phyloP scores from a whole-genome alignment of 2,888 invertebrate genomes.

The Bellardia pandia region DNA sequence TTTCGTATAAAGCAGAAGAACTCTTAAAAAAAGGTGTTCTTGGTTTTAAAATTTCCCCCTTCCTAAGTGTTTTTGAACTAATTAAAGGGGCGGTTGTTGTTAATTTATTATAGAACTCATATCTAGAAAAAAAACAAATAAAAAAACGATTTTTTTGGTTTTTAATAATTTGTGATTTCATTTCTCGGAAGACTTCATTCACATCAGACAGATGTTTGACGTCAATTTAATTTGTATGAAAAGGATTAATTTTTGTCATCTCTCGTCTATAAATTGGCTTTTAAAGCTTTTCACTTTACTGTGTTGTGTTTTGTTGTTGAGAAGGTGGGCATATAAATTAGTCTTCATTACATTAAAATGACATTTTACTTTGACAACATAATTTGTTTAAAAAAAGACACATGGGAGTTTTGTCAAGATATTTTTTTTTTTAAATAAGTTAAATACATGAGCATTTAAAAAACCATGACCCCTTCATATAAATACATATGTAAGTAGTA shows the following conservation, averaged over 20 bases:
- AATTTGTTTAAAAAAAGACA: conserved; percentile 58
- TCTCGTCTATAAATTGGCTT: conserved; percentile 70
- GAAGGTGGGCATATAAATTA: conserved; percentile 73
- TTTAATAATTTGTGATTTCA: conserved; percentile 43
- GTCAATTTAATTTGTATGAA: conserved; percentile 64
- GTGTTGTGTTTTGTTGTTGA: not conserved
- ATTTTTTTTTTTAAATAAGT: conserved; percentile 40
- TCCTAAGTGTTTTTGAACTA: conserved; percentile 43
- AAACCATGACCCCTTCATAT: conserved; percentile 27
- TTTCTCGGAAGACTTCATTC: not conserved
- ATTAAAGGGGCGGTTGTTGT: conserved; percentile 63
- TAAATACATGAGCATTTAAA: conserved; percentile 34
- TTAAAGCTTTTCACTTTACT: conserved; percentile 50
- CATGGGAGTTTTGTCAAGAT: not conserved
- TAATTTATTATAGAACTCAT: conserved; percentile 66
- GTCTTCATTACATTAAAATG: conserved; percentile 61
- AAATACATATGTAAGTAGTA: not conserved
- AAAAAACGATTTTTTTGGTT: conserved; percentile 35
- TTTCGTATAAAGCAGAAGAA: not conserved
- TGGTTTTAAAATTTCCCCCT: conserved; percentile 37
- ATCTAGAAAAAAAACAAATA: conserved; percentile 20
- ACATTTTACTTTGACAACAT: conserved; percentile 63
- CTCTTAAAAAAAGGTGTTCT: conserved; percentile 40
- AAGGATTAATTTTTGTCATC: conserved; percentile 72
- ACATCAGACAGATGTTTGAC: conserved; percentile 67